Percentiles rank a stretch among this genome's conserved stretches.
These are phyloP conservation scores for Acinonyx jubatus DNA, from an alignment of 2,113 vertebrate genomes.

Conservation along the genomic window DNA sequence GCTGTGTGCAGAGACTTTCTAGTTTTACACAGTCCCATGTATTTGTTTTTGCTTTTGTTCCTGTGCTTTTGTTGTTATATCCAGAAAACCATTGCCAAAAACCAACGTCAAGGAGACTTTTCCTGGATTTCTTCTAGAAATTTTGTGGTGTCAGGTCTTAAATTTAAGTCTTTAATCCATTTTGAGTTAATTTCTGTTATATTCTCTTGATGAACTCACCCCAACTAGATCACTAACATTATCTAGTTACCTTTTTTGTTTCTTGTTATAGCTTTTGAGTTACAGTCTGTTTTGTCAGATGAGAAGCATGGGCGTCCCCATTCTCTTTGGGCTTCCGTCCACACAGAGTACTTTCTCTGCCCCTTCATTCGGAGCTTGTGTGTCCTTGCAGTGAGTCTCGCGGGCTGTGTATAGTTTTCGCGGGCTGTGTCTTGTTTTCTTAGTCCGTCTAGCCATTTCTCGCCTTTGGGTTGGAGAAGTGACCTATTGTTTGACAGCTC, in stretches of 20 bases:
- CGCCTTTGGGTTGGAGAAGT: background rate
- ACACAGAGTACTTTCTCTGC: background rate
- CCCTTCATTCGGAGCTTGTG: background rate
- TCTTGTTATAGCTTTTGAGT: background rate
- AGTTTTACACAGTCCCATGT: background rate
- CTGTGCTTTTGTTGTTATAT: background rate
- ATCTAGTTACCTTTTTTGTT: too few relatives aligned
- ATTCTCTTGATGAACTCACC: background rate
- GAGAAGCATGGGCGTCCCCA: accelerated
- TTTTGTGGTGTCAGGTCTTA: background rate
- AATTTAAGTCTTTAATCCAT: background rate
- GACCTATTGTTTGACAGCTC: background rate
- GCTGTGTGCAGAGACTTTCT: background rate
- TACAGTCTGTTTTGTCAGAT: accelerated
- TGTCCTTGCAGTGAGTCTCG: too few relatives aligned
- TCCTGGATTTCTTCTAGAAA: background rate
- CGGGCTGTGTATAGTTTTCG: background rate
- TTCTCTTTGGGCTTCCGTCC: background rate
- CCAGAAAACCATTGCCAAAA: background rate
- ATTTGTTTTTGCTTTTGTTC: background rate
- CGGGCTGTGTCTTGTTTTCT: background rate
- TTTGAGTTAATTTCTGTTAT: background rate
- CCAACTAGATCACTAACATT: too few relatives aligned
- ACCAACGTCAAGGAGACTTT: too few relatives aligned
- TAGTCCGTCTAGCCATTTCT: too few relatives aligned